Evolutionary conservation across 2,888 invertebrate species (phyloP).

Genomic region (Orchesella flavescens): DNA sequence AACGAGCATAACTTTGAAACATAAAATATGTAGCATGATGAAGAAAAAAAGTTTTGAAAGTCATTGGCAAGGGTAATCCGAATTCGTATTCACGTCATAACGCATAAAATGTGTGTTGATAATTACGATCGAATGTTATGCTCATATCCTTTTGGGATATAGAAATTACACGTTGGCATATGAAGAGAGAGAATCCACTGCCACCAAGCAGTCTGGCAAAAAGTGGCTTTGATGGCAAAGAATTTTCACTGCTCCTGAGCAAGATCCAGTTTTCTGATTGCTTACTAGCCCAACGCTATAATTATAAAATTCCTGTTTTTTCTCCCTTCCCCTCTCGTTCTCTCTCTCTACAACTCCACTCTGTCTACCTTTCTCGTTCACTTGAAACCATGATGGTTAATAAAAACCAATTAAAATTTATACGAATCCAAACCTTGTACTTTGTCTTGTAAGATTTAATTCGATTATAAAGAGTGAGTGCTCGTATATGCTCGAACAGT

Average conservation of each 20-base stretch:
- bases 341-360: not conserved
- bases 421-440: not conserved
- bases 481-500: not conserved
- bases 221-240: too few species aligned
- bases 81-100: conserved; percentile 4
- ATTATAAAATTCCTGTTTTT: conserved; percentile 60
- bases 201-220: conserved; percentile 64
- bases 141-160: not conserved
- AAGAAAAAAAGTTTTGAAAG: conserved; percentile 17
- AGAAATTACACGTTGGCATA: too few species aligned
- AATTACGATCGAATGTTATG: not conserved
- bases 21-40: not conserved
- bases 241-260: not conserved
- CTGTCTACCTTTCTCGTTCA: not conserved
- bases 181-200: not conserved
- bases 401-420: conserved; percentile 6
- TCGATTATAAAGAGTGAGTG: not conserved
- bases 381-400: not conserved
- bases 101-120: not conserved
- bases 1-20: too few species aligned
- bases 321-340: not conserved
- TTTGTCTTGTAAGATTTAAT: not conserved
- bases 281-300: conserved; percentile 32
- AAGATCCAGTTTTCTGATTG: conserved; percentile 57
- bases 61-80: conserved; percentile 29